Conservation (phyloP, 2,797 vertebrate genomes). For the Perodicticus potto region DNA sequence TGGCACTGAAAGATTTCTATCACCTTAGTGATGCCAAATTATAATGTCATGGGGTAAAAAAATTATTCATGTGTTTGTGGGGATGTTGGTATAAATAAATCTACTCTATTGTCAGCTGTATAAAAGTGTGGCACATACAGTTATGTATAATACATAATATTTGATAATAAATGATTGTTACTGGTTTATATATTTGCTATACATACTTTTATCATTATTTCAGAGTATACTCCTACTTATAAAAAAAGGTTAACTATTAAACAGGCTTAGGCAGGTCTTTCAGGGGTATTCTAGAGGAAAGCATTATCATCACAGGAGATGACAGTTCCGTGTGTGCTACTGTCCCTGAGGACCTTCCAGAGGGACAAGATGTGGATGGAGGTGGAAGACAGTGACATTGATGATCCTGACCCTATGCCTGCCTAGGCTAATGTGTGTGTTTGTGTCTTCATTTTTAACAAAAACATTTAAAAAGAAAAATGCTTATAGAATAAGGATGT, state of each 20-base stretch:
- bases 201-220: no score
- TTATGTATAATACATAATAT: not conserved
- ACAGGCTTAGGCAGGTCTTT: not conserved
- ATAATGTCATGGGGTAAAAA: not conserved
- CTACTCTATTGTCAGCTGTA: not conserved
- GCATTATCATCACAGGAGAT: not conserved
- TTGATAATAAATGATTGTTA: not conserved
- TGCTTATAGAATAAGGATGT: not conserved
- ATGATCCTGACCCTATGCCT: not conserved
- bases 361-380: not conserved
- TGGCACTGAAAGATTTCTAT: not conserved
- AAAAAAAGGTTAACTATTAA: not conserved
- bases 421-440: not conserved
- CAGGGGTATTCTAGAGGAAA: not conserved
- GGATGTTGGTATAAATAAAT: not conserved
- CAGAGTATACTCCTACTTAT: no score
- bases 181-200: not conserved
- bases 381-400: not conserved
- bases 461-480: not conserved
- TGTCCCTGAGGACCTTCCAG: not conserved
- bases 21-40: not conserved
- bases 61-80: not conserved
- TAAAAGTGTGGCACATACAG: not conserved
- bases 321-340: not conserved
- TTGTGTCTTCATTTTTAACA: not conserved